Base-by-base conservation (phyloP, 2,797 vertebrate species). In the Xerus rutilus region DNA sequence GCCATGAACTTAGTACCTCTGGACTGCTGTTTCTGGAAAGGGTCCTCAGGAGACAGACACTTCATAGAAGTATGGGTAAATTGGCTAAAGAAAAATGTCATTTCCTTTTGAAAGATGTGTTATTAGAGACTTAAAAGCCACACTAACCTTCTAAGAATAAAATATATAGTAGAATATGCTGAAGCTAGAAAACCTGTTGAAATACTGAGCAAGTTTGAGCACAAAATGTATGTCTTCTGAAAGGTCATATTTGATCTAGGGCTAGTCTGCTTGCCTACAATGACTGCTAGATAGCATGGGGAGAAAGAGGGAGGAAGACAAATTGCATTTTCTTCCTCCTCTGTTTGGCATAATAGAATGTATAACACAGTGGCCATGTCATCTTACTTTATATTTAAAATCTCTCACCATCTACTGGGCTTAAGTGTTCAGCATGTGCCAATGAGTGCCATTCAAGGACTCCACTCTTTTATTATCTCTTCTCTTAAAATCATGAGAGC, bases 121-220 rank as follows among this genome's bases (percentile, higher is more conserved):
- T 91, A 96, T 69, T n/a, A 86, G 52, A 7, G 4, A 73, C 39
- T 69, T 84, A 82, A 25, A 95, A 95, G 81, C 39, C 39, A 30
- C 23, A 76, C 15, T 65, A 69, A 67, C 0, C 18, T 52, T 52
- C 11, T 57, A 73, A 85, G 54, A 91, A 77, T 45, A 76, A 89
- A 89, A 62, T 62, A 32, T 17, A 28, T 30, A 57, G 25, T 23
- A 28, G 64, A 54, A 62, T 92, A 72, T 3, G 15, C 10, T 72
- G 25, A 67, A 73, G 17, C 20, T 64, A 25, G 25, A 47, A 95
- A 92, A 69, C 1, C 12, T 43, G 13, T n/a, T 87, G 59, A 82
- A 87, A 77, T 84, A 3, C 18, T 93, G 10, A 74, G 78, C 13
- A 86, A 64, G 32, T 81, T 2, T 79, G 7, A 12, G 12, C 17